Evolutionary conservation across 2,888 invertebrate species (phyloP), one percentile per base, ranked within the genome.

Genomic region (Hydropsyche betteni): DNA sequence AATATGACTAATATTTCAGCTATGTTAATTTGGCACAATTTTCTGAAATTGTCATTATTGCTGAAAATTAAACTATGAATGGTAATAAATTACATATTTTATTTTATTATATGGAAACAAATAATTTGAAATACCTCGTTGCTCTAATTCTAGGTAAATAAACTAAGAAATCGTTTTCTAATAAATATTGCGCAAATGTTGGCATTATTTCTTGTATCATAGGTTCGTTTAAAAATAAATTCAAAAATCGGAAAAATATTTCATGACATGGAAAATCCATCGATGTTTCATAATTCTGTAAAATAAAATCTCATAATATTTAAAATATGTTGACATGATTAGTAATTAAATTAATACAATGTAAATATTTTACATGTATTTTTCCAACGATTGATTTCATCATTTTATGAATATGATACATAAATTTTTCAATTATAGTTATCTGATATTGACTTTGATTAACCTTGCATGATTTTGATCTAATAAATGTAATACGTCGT

Each of bases 1-100:
- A 79, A 44, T 44, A 70, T 70, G n/a, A 52, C 70, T 10, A 79
- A 33, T 24, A 79, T 44, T 73, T 77, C 77, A 16, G 74, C 75
- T 33, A 79, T 58, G 38, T 78, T 79, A 12, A 61, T 51, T 12
- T 71, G 52, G 50, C 78, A 79, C 3, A 77, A 69, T 74, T 69
- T 75, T 68, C 69, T 74, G 44, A 70, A 64, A 68, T 69, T 73
- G 4, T 52, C 12, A 24, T 44, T 61, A 14, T 24, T 69, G 33
- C 78, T 79, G 61, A 6, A 77, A 79, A 55, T 52, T 2, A 44
- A 44, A 24, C 2, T 24, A 24, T 24, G 24, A 24, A 24, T 24
- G 24, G 24, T 24, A 24, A 24, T 24, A 52, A 53, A 68, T 44
- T 12, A 68, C n/a, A 33, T 16, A 24, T 51, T 68, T 69, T n/a